phyloP scores from a whole-genome alignment of 2,797 vertebrate species.

The Tapera naevia region DNA sequence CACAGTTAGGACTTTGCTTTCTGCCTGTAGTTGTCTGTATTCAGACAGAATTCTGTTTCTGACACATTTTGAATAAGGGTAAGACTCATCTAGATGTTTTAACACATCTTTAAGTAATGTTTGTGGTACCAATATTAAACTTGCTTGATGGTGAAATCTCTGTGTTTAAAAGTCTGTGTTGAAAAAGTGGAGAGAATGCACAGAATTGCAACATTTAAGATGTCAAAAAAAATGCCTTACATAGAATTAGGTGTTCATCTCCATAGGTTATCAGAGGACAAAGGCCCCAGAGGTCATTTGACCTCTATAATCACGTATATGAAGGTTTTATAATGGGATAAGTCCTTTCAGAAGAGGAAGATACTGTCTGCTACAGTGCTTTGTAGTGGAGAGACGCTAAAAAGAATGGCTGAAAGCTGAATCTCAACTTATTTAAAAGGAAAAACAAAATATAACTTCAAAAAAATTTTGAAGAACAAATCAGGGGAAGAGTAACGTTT shows the following conservation, averaged over 20 bases:
- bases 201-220: background rate
- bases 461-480: background rate
- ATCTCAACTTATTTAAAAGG: background rate
- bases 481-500: background rate
- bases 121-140: background rate
- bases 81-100: background rate
- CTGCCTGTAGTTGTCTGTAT: background rate
- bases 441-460: background rate
- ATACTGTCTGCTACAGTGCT: background rate
- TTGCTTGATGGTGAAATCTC: background rate
- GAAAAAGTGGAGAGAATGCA: background rate
- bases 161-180: background rate
- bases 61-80: rapidly evolving
- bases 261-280: background rate
- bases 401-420: background rate
- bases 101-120: background rate
- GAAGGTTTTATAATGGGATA: background rate
- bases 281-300: background rate
- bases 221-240: background rate
- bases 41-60: background rate
- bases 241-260: background rate
- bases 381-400: background rate
- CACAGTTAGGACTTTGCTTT: background rate
- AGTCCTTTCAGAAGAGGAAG: background rate
- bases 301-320: too few relatives aligned